Evolutionary conservation across 2,888 invertebrate species (phyloP), one percentile per base, ranked within the genome.

Genomic region (Melanotus villosus): DNA sequence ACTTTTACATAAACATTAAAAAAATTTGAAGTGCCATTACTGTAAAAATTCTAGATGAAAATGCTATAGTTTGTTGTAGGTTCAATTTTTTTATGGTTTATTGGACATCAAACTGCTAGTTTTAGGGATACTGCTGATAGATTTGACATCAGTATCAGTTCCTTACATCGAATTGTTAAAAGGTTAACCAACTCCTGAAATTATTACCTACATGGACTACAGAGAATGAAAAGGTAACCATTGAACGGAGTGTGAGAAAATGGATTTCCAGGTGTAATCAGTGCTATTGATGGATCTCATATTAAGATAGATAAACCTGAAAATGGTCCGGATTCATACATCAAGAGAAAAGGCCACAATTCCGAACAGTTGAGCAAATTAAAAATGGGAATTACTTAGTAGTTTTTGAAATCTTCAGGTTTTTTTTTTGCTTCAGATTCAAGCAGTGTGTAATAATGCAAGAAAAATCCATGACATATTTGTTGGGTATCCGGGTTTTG

Each of bases 111-210:
- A 45, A 65, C 70, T n/a, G 34, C 64, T 18, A 32, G 32, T 9
- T 72, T 64, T 63, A 32, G 67, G 9, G 67, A 72, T 65, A 65
- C 67, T 19, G 67, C 60, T 34, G 70, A 72, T 23, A 21, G 70
- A 12, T 72, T 70, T 23, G 56, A 65, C 16, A 50, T 69, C 6
- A 56, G 56, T 1, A 71, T 70, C 14, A 72, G 67, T 32, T 58
- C 69, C 2, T 30, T 73, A 14, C 38, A 54, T 26, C 16, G 19
- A 30, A 26, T 70, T 10, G 10, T 41, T 41, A n/a, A 10, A 14
- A 41, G 41, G 10, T 3, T 41, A 6, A 41, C 16, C 3, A 14
- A 16, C 41, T 4, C 3, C 41, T 10, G 12, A 41, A 41, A 41
- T 6, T 41, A 41, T 41, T 41, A 41, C 41, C 12, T 41, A n/a